Evolutionary conservation across 2,113 vertebrate genomes (phyloP).

Genomic region (Pluvialis apricaria): DNA sequence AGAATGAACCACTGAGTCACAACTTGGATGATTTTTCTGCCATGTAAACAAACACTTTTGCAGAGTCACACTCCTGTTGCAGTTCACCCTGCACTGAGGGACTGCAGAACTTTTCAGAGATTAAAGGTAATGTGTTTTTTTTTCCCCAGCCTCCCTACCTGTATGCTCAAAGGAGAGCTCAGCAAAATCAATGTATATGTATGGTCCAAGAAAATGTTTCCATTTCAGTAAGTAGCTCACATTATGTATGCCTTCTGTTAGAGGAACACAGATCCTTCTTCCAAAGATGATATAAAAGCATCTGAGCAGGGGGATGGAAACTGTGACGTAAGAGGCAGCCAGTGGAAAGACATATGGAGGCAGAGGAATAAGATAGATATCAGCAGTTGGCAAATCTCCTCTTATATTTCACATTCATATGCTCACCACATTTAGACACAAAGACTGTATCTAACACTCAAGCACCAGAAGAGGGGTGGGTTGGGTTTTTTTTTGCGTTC

Average conservation of each 20-base stretch:
- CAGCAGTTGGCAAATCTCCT: neutral
- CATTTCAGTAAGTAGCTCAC: constrained; percentile 28
- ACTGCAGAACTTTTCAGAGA: neutral
- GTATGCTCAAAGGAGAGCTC: neutral
- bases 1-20: neutral
- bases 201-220: constrained; percentile 4
- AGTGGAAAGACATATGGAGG: constrained; percentile 32
- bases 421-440: neutral
- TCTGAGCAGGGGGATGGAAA: constrained; percentile 25
- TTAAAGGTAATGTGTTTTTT: neutral
- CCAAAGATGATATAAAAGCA: constrained; percentile 25
- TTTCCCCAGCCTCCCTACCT: neutral
- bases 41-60: neutral
- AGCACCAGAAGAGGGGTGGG: neutral
- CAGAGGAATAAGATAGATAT: constrained; percentile 10
- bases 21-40: neutral
- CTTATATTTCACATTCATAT: neutral
- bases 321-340: constrained; percentile 6
- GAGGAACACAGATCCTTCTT: neutral
- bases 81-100: neutral
- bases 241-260: constrained; percentile 36
- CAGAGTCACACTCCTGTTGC: neutral
- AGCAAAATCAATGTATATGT: neutral
- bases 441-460: neutral
- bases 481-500: neutral